Evolutionary conservation across 2,888 invertebrate genomes (phyloP).

Genomic region (Amblyteles armatorius): DNA sequence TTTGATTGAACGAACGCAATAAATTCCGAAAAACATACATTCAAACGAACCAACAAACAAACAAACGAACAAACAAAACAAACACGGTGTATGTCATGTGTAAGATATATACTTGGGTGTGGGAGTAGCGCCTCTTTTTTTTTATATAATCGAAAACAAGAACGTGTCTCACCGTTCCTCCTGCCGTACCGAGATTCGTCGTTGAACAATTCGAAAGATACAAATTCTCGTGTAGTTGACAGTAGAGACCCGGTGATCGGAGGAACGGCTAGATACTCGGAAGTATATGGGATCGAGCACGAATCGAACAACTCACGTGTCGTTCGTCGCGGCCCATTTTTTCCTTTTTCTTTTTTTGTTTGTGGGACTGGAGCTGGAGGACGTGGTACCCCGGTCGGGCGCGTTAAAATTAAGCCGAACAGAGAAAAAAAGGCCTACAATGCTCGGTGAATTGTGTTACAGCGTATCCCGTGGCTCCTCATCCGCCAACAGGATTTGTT

Average conservation of each 20-base stretch:
- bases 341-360: background rate
- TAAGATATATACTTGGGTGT: slow-evolving; percentile 84
- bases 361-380: slow-evolving; percentile 62
- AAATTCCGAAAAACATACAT: slow-evolving; percentile 29
- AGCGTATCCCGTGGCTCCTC: slow-evolving; percentile 84
- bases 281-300: slow-evolving; percentile 41
- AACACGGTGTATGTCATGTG: slow-evolving; percentile 85
- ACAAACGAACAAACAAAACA: slow-evolving; percentile 56
- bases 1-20: slow-evolving; percentile 75
- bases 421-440: slow-evolving; percentile 68
- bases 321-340: slow-evolving; percentile 42
- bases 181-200: background rate
- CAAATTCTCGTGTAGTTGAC: background rate
- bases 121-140: slow-evolving; percentile 79
- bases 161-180: slow-evolving; percentile 48
- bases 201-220: background rate
- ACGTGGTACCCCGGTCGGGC: slow-evolving; percentile 82
- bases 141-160: slow-evolving; percentile 15
- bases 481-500: slow-evolving; percentile 84
- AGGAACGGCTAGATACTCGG: slow-evolving; percentile 46
- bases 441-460: slow-evolving; percentile 81
- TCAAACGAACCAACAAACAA: slow-evolving; percentile 54
- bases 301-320: slow-evolving; percentile 3
- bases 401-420: slow-evolving; percentile 70
- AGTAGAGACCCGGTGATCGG: slow-evolving; percentile 10